Evolutionary conservation across 2,113 vertebrate species (phyloP).

Genomic region (Microcebus tavaratra): DNA sequence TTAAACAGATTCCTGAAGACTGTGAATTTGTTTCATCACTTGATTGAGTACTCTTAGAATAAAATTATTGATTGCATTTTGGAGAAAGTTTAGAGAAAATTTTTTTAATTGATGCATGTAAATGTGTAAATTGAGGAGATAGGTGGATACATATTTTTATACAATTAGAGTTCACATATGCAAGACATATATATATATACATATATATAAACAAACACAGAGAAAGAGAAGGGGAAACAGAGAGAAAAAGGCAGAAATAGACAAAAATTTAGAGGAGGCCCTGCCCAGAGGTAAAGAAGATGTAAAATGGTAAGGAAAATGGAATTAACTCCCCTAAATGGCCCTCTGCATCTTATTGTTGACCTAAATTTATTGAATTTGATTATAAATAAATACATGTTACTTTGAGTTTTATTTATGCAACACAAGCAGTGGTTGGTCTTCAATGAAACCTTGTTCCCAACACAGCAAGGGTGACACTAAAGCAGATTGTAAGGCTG

Average conservation of each 20-base stretch:
- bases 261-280: neutral
- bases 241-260: neutral
- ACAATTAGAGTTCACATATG: neutral
- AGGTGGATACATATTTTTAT: neutral
- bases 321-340: neutral
- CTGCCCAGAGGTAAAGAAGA: accelerated
- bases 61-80: neutral
- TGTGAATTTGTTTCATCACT: neutral
- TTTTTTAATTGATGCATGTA: neutral
- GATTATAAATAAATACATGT: too few species aligned
- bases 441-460: neutral
- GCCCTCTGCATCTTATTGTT: neutral
- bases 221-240: neutral
- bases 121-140: neutral
- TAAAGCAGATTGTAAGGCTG: too few species aligned
- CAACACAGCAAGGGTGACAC: neutral
- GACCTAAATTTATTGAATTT: neutral
- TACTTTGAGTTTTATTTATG: neutral
- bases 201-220: neutral
- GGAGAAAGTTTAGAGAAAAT: neutral
- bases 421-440: neutral
- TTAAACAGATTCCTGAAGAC: neutral
- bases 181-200: neutral
- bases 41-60: neutral
- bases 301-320: neutral